Conservation (phyloP, 2,797 vertebrate genomes). For the Rhinatrema bivittatum region DNA sequence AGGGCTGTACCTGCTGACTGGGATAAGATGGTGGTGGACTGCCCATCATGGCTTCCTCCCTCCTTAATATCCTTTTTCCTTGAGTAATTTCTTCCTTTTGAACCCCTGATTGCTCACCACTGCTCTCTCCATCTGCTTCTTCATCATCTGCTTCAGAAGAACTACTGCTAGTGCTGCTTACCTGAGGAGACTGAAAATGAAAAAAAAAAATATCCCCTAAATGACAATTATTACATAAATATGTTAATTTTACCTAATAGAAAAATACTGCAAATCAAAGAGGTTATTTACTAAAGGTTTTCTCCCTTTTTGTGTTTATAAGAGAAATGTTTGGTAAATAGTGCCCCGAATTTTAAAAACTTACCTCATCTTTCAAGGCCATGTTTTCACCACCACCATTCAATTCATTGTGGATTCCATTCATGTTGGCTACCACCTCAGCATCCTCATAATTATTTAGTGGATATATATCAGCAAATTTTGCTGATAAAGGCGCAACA, state of each 20-base stretch:
- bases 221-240: not conserved
- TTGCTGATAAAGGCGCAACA: constrained; percentile 78
- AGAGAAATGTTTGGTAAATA: fast-evolving
- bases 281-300: not conserved
- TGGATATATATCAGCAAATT: constrained; percentile 83
- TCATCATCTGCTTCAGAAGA: constrained; percentile 93
- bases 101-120: constrained; percentile 61
- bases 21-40: constrained; percentile 84
- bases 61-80: constrained; percentile 51
- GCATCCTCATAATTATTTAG: constrained; percentile 76
- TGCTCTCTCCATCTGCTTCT: constrained; percentile 71
- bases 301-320: too few relatives aligned
- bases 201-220: not conserved
- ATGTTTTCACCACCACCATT: constrained; percentile 73
- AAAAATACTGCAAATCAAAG: not conserved
- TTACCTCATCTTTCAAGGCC: constrained; percentile 76
- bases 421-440: constrained; percentile 69
- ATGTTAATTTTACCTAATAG: not conserved
- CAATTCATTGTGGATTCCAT: constrained; percentile 76
- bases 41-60: constrained; percentile 50
- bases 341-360: not conserved
- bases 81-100: constrained; percentile 55
- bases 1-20: constrained; percentile 71
- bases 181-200: constrained; percentile 60
- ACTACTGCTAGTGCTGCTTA: constrained; percentile 74